A percentile compares a stretch with the other conserved stretches of the same genome.
Conservation (phyloP, 2,113 vertebrate genomes). For the Gasterosteus aculeatus region DNA sequence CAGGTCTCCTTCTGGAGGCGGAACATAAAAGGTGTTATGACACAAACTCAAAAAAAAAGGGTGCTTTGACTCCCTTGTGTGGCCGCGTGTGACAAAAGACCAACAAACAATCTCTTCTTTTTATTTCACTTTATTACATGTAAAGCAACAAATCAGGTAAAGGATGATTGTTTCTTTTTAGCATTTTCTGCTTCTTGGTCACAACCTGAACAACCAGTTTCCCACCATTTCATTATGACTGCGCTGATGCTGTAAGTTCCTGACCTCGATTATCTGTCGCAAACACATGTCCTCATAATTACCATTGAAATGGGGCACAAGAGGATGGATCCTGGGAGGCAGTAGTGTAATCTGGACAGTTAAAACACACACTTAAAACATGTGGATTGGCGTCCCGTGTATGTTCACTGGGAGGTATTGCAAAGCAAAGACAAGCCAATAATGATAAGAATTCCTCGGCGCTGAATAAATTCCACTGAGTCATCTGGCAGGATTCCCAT, state of each 20-base stretch:
- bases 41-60: neutral
- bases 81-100: constrained; percentile 33
- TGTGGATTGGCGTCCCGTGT: neutral
- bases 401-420: neutral
- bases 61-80: constrained; percentile 41
- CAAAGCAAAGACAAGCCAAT: constrained; percentile 1
- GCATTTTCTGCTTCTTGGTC: neutral
- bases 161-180: neutral
- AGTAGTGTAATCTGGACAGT: neutral
- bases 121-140: constrained; percentile 43
- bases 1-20: neutral
- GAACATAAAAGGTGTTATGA: neutral
- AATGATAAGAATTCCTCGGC: constrained; percentile 29
- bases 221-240: constrained; percentile 8
- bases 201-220: constrained; percentile 52
- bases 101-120: accelerated
- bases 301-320: neutral
- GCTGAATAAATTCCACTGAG: constrained; percentile 8
- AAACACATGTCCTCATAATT: neutral
- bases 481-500: constrained; percentile 58
- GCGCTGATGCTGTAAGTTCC: neutral
- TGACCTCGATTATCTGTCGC: neutral
- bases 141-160: constrained; percentile 3
- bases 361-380: neutral
- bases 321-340: neutral